phyloP scores from a whole-genome alignment of 2,797 vertebrate genomes.

The Apodemus agrarius region DNA sequence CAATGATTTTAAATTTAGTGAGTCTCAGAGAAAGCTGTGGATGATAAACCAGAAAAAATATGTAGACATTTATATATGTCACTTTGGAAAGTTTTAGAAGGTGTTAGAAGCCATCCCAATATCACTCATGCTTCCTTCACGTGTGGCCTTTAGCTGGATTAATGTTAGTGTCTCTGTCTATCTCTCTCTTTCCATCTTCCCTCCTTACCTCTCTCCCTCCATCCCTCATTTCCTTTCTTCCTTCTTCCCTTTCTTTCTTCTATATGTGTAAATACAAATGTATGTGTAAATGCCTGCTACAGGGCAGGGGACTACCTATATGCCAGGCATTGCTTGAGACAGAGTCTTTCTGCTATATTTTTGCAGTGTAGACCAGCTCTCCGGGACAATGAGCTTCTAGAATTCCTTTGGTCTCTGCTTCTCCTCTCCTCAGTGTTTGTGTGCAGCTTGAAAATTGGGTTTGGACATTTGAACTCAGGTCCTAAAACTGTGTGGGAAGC shows the following conservation, averaged over 20 bases:
- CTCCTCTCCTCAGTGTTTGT: too few species aligned
- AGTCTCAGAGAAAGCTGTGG: background rate
- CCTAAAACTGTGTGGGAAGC: background rate
- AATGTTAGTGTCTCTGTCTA: background rate
- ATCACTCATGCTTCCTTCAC: background rate
- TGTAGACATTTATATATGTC: background rate
- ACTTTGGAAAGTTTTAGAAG: slow-evolving; percentile 25
- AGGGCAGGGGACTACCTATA: background rate
- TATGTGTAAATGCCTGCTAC: background rate
- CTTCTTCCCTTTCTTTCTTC: background rate
- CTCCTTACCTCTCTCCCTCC: background rate
- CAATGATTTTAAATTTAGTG: background rate
- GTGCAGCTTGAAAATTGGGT: background rate
- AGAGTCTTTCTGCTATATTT: background rate
- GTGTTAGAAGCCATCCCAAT: background rate
- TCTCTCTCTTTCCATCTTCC: background rate
- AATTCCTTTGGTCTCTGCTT: background rate
- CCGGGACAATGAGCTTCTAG: background rate
- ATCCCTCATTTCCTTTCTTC: background rate
- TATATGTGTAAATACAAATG: background rate
- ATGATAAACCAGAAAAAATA: background rate
- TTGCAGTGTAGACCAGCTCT: background rate
- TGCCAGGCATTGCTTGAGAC: background rate
- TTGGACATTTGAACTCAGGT: background rate
- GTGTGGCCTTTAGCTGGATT: background rate